Conservation (phyloP, 1,140 invertebrate genomes). For the Drosophila bocqueti region DNA sequence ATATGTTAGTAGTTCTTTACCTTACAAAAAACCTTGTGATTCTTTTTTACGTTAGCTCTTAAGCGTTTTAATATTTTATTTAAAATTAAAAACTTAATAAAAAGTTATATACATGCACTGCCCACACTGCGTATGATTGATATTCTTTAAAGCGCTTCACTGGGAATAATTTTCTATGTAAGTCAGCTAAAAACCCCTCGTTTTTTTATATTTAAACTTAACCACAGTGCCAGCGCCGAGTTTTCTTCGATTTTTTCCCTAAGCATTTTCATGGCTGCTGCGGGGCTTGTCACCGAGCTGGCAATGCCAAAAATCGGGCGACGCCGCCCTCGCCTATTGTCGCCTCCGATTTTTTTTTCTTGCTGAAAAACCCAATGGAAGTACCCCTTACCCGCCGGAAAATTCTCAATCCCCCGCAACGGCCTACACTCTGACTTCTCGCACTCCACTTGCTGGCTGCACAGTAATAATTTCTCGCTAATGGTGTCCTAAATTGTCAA, state of each 20-base stretch:
- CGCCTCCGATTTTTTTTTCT: slow-evolving; percentile 3
- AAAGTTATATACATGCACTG: not conserved
- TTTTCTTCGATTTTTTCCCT: slow-evolving; percentile 33
- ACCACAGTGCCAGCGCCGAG: slow-evolving; percentile 12
- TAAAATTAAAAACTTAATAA: too few species aligned
- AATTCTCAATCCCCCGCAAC: not conserved
- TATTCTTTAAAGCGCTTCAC: not conserved
- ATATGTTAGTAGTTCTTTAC: not conserved
- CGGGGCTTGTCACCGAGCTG: slow-evolving; percentile 55
- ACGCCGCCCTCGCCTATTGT: slow-evolving; percentile 24
- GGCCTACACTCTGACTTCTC: slow-evolving; percentile 21
- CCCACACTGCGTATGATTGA: not conserved
- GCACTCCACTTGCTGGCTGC: slow-evolving; percentile 50
- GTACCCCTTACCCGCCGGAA: slow-evolving; percentile 2
- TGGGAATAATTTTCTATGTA: not conserved
- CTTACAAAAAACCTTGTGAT: too few species aligned
- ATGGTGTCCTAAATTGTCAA: slow-evolving; percentile 84
- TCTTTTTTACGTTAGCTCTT: not conserved
- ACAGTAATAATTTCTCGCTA: slow-evolving; percentile 83
- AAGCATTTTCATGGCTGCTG: slow-evolving; percentile 52
- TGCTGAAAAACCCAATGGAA: slow-evolving; percentile 11
- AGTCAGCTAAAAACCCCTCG: not conserved
- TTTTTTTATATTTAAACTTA: not conserved
- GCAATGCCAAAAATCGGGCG: slow-evolving; percentile 63
- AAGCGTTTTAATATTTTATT: not conserved